Evolutionary conservation across 53 echinoderm and acorn worm genomes (phyloP).

Genomic region (Actinopyga echinites): DNA sequence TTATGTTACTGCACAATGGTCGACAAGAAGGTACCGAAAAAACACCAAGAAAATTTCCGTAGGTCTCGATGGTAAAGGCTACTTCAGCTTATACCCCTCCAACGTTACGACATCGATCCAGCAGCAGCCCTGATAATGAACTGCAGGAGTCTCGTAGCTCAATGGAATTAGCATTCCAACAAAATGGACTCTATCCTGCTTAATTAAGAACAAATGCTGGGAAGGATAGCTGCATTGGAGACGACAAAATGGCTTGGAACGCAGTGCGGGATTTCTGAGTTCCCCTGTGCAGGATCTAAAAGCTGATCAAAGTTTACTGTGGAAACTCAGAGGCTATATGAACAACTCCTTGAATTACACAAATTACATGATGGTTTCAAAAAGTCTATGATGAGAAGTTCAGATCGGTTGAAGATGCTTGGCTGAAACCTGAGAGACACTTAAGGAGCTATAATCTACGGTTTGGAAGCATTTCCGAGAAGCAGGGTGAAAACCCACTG

Average conservation of each 20-base stretch:
- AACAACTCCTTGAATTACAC: neutral
- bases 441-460: neutral
- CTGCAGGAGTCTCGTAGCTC: neutral
- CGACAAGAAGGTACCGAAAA: neutral
- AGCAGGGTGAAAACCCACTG: neutral
- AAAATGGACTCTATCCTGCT: neutral
- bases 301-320: neutral
- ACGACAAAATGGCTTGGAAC: neutral
- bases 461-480: conserved; percentile 3
- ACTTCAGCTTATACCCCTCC: neutral
- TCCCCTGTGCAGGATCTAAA: neutral
- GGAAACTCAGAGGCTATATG: neutral
- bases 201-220: neutral
- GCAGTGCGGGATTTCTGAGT: neutral
- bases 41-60: neutral
- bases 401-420: neutral
- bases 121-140: neutral
- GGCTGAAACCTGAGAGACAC: neutral
- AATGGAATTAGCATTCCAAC: neutral
- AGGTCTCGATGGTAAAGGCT: neutral
- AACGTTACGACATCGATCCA: neutral
- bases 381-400: neutral
- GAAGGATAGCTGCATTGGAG: neutral
- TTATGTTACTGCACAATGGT: too few species aligned
- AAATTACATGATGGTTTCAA: neutral